Conservation (phyloP, 2,113 vertebrate genomes). For the Pyrgilauda ruficollis region DNA sequence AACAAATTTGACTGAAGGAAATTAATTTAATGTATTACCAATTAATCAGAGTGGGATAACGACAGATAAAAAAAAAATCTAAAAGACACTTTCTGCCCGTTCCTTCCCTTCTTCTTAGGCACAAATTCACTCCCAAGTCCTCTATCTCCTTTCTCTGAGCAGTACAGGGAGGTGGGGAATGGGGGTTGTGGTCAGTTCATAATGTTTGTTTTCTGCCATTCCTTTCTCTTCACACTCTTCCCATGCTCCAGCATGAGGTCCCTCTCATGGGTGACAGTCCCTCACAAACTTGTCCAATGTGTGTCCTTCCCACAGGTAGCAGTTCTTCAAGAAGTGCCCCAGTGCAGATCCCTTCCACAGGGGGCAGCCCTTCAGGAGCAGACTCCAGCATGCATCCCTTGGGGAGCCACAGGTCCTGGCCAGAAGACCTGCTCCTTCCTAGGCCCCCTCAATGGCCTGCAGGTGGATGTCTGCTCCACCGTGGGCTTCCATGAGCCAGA, state of each 20-base stretch:
- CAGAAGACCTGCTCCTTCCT: background rate
- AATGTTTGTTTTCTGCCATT: background rate
- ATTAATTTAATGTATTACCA: background rate
- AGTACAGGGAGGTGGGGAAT: background rate
- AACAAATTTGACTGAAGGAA: background rate
- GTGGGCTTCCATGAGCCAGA: background rate
- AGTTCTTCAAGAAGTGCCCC: background rate
- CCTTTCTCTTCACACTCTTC: background rate
- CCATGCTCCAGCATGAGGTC: background rate
- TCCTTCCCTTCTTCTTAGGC: background rate
- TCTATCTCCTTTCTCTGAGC: background rate
- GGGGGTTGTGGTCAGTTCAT: rapidly evolving
- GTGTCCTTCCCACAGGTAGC: background rate
- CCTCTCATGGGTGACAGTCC: background rate
- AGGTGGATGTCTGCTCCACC: background rate
- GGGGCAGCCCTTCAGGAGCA: background rate
- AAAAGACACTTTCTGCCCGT: background rate
- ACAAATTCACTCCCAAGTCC: background rate
- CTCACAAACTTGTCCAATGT: background rate
- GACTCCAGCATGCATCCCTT: background rate
- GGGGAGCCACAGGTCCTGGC: background rate
- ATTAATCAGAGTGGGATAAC: background rate
- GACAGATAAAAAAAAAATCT: background rate
- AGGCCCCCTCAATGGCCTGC: background rate
- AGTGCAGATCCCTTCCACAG: rapidly evolving